phyloP scores from a whole-genome alignment of 2,888 invertebrate species.

The Lydus trimaculatus region DNA sequence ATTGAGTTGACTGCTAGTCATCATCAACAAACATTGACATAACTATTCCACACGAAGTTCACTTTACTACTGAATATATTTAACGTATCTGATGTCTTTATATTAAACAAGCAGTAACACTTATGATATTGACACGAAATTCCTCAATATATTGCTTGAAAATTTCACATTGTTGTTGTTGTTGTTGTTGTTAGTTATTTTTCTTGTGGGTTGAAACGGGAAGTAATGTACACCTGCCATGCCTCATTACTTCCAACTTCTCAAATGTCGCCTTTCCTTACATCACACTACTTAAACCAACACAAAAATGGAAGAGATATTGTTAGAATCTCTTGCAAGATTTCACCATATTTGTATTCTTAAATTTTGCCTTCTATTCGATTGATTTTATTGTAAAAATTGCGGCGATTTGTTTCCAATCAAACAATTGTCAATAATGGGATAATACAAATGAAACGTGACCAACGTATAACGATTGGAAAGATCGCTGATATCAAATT shows the following conservation, averaged over 20 bases:
- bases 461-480: background rate
- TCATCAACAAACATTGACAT: slow-evolving; percentile 17
- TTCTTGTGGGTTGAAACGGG: no score
- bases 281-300: slow-evolving; percentile 25
- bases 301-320: slow-evolving; percentile 26
- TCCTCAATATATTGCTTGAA: background rate
- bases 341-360: background rate
- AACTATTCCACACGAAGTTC: background rate
- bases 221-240: slow-evolving; percentile 43
- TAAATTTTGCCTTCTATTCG: background rate
- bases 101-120: background rate
- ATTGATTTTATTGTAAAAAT: no score
- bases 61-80: background rate
- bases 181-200: slow-evolving; percentile 24
- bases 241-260: slow-evolving; percentile 43
- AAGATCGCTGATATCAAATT: background rate
- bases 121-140: background rate
- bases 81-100: no score
- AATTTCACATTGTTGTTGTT: background rate
- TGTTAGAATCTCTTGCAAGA: slow-evolving; percentile 19
- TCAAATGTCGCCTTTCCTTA: slow-evolving; percentile 40
- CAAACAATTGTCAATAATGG: background rate
- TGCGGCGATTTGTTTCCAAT: no score
- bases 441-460: background rate
- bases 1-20: slow-evolving; percentile 17